Percentiles rank a stretch among this genome's conserved stretches.
phyloP scores from a whole-genome alignment of 2,888 invertebrate genomes.

The Phaedon cochleariae region DNA sequence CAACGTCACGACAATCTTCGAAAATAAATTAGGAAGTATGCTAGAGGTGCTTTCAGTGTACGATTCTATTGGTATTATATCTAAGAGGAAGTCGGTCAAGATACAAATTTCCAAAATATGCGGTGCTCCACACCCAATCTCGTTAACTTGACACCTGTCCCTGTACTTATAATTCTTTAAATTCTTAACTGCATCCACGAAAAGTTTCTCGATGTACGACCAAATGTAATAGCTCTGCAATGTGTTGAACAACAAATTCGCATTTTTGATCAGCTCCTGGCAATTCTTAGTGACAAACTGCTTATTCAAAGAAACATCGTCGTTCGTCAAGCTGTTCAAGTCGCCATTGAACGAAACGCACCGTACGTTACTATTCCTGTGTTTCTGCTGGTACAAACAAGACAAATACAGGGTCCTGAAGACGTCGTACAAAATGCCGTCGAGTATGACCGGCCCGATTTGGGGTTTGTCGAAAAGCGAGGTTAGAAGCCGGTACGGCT shows the following conservation, averaged over 20 bases:
- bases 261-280: slow-evolving; percentile 81
- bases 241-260: slow-evolving; percentile 83
- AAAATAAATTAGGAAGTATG: slow-evolving; percentile 79
- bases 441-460: slow-evolving; percentile 81
- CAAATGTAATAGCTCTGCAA: slow-evolving; percentile 88
- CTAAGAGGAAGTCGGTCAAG: slow-evolving; percentile 78
- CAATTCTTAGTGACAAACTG: slow-evolving; percentile 61
- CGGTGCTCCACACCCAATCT: slow-evolving; percentile 73
- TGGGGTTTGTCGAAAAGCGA: slow-evolving; percentile 88
- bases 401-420: slow-evolving; percentile 71
- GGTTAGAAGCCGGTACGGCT: slow-evolving; percentile 80
- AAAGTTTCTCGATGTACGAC: slow-evolving; percentile 77
- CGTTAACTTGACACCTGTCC: slow-evolving; percentile 56
- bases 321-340: slow-evolving; percentile 56
- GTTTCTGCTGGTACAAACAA: slow-evolving; percentile 62
- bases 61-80: slow-evolving; percentile 78
- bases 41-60: slow-evolving; percentile 80
- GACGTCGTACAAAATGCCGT: slow-evolving; percentile 80
- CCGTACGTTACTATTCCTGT: slow-evolving; percentile 52
- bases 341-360: slow-evolving; percentile 61
- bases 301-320: slow-evolving; percentile 53
- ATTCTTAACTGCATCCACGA: slow-evolving; percentile 62
- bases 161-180: slow-evolving; percentile 53
- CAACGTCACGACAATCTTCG: slow-evolving; percentile 70
- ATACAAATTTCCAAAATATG: slow-evolving; percentile 75